Percentiles rank a stretch among this genome's conserved stretches.
Conservation (phyloP, 2,888 invertebrate genomes). For the Pollenia labialis region DNA sequence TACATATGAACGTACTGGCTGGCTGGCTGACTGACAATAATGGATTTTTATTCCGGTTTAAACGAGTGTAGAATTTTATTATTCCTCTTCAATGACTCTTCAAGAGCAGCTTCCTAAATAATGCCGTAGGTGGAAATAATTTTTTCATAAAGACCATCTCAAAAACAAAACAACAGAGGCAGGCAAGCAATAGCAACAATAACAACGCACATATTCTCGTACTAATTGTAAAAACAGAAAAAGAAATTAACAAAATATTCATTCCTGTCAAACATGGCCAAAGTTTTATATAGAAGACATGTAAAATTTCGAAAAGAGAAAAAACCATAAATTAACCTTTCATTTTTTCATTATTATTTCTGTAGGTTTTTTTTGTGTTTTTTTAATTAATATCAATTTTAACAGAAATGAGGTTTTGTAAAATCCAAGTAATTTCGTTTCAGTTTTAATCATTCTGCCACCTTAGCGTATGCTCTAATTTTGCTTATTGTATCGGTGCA, state of each 20-base stretch:
- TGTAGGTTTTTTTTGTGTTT: constrained; percentile 25
- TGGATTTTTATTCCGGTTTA: constrained; percentile 69
- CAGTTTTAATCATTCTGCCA: too few species aligned
- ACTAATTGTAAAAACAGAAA: neutral
- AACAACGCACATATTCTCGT: neutral
- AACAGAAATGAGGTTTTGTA: constrained; percentile 13
- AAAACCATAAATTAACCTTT: constrained; percentile 59
- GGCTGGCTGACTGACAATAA: constrained; percentile 60
- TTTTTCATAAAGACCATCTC: constrained; percentile 56
- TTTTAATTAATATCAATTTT: constrained; percentile 60
- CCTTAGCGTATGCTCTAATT: too few species aligned
- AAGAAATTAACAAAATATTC: constrained; percentile 47
- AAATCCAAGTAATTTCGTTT: too few species aligned
- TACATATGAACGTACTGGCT: constrained; percentile 31
- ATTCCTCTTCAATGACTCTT: constrained; percentile 74
- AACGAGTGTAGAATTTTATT: constrained; percentile 74
- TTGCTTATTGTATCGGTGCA: too few species aligned
- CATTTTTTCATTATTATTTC: constrained; percentile 12
- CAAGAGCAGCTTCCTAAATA: constrained; percentile 64
- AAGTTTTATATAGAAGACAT: constrained; percentile 26
- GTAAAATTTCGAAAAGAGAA: constrained; percentile 28
- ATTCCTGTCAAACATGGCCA: constrained; percentile 51
- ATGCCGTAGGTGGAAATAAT: constrained; percentile 64
- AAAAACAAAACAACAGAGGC: constrained; percentile 33
- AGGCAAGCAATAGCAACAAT: neutral